Evolutionary conservation across 2,113 vertebrate species (phyloP), one percentile per base, ranked within the genome.

Genomic region (Misgurnus mizolepis): DNA sequence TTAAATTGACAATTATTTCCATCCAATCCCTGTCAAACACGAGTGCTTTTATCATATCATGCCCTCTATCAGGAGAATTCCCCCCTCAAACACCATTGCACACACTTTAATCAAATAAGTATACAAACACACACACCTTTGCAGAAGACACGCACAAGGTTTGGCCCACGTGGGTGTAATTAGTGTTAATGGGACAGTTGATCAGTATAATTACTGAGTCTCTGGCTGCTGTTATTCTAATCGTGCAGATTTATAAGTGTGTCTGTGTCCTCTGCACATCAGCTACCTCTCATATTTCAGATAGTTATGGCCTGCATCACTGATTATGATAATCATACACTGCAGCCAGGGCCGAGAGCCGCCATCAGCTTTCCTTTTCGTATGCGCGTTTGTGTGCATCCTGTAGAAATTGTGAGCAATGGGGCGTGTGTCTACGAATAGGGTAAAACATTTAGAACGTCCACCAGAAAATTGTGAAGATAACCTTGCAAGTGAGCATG

Each of bases 111-210:
- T 64, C 43, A 49, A 22, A 40, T 40, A 43, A 34, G 34, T 17
- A 56, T 6, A 60, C 65, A 55, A 27, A 43, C 27, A 49, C 40
- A 9, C 55, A 68, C 74, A 69, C 70, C 15, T 71, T 34, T 40
- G 56, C 49, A 41, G 70, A 70, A 61, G 49, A 67, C 50, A 40
- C 76, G 18, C 78, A 41, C 73, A 66, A 55, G 34, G 58, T 53
- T 40, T 83, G 84, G 80, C 79, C 69, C 40, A 58, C 61, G 61
- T 84, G 83, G 85, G 85, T 85, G 84, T 86, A 89, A 90, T 90
- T 89, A 86, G 77, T 73, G 69, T 15, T 89, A 89, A 91, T 88
- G 85, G 73, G 56, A 84, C 84, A 82, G 87, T 90, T 89, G 89
- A 90, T 90, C 87, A 87, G 81, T 78, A 82, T 87, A 88, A 89